phyloP scores from a whole-genome alignment of 2,797 vertebrate genomes.

The Danio choprae region DNA sequence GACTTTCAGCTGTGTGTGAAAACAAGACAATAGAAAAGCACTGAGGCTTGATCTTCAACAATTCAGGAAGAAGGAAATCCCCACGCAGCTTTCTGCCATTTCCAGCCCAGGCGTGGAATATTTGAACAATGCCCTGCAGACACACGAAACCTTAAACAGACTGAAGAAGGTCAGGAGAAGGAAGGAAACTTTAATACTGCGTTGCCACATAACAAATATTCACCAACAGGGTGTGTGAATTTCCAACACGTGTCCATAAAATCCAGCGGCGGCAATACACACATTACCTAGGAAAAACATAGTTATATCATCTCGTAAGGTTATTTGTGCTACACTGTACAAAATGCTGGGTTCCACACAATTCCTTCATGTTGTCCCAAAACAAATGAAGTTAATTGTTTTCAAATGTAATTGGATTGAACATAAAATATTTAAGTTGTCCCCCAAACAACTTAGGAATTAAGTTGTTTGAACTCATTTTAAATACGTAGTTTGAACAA shows the following conservation, averaged over 20 bases:
- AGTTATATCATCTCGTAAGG: not conserved
- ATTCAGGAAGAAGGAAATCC: conserved; percentile 5
- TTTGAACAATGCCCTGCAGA: conserved; percentile 3
- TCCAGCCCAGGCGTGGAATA: not conserved
- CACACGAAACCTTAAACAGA: not conserved
- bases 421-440: no score
- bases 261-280: not conserved
- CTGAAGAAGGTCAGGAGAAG: not conserved
- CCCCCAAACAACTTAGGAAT: no score
- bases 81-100: not conserved
- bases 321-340: no score
- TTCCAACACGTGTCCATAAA: not conserved
- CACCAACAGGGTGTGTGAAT: not conserved
- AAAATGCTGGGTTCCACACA: no score
- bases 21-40: not conserved
- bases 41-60: not conserved
- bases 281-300: not conserved
- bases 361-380: no score
- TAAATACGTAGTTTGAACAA: no score
- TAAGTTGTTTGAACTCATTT: no score
- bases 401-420: no score
- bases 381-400: no score
- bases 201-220: conserved; percentile 9
- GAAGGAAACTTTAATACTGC: not conserved
- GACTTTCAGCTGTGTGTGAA: not conserved